Base-by-base conservation (phyloP, 1,140 invertebrate species). In the Drosophila parabipectinata region DNA sequence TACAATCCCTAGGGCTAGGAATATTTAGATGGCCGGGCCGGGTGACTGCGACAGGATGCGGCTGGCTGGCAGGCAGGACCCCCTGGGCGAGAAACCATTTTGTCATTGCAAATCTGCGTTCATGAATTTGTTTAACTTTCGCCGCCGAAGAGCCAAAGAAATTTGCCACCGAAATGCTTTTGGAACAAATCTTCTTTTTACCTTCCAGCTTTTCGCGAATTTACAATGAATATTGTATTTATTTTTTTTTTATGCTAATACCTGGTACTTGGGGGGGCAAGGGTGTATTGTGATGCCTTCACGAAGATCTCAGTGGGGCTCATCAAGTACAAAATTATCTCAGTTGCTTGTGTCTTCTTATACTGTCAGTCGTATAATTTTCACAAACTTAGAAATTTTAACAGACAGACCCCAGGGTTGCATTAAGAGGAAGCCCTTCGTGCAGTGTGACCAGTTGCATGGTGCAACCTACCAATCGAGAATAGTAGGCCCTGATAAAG, bases 31-130 rank as follows among this genome's bases (percentile, higher is more conserved):
- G 9, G 18, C 10, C 3, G 12, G 34, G 26, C 26, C 6, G 26
- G 5, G 6, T 5, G 26, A 28, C 3, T 12, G 34, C 10, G 34
- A 4, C 34, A 12, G 34, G 34, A 37, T 12, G 10, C 12, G 10
- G 37, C 21, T 21, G 26, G 6, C 62, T 18, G 4, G n/a, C 10
- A 18, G 9, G 9, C 30, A 15, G 21, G 28, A 18, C 28, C 26
- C 47, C 47, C 30, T 24, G 9, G 12, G 32, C 10, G 47, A 45
- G 66, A 58, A 78, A 44, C 37, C 71, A 76, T 72, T 84, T 84
- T 84, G 75, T 79, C 58, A 77, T 74, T 64, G 59, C 58, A 69
- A 77, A 77, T 77, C 75, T 59, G 58, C 26, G 47, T 32, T 32
- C 57, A 28, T 55, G 51, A 53, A 64, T 71, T 63, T 34, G 30